Evolutionary conservation across 2,888 invertebrate genomes (phyloP), one percentile per base, ranked within the genome.

Genomic region (Halictus ligatus): DNA sequence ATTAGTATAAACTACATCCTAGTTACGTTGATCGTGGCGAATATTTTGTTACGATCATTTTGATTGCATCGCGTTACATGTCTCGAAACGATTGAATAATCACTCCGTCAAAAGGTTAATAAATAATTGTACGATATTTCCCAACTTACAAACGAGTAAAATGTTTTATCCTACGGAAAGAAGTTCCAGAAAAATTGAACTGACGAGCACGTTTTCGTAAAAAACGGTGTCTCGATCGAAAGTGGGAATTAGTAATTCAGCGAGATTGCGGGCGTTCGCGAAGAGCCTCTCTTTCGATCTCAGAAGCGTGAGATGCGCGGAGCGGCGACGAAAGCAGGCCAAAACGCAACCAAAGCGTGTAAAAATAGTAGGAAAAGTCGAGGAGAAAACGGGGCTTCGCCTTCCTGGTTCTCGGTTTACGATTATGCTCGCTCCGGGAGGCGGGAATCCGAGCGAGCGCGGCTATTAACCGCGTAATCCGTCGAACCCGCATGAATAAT

Each of bases 401-500:
- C 13, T 72, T 46, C n/a, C 25, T 72, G 46, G 46, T 72, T 72
- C 46, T 46, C 72, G 71, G n/a, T 25, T 50, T 29, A 54, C 74
- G 58, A 75, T 25, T 50, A 29, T 46, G 43, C 25, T 50, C 35
- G 25, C 48, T 0, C 10, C 35, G 54, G 54, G 29, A 74, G 67
- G 4, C 5, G 35, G 15, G 29, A 67, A 50, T n/a, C n/a, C 8
- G 15, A 7, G 64, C 29, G 64, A 13, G n/a, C 35, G 6, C 21
- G 7, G 69, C 50, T 21, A 48, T 13, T 67, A 50, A 40, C 67
- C 48, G 67, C 69, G 77, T 69, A 78, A 78, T 78, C 40, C 48
- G 67, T 71, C 69, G 69, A 69, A 50, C 35, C 46, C 40, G 78
- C 18, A 25, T 69, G 78, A n/a, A 78, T 78, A 71, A 78, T 71